Conservation (phyloP, 2,797 vertebrate genomes). For the Apogon talboti region DNA sequence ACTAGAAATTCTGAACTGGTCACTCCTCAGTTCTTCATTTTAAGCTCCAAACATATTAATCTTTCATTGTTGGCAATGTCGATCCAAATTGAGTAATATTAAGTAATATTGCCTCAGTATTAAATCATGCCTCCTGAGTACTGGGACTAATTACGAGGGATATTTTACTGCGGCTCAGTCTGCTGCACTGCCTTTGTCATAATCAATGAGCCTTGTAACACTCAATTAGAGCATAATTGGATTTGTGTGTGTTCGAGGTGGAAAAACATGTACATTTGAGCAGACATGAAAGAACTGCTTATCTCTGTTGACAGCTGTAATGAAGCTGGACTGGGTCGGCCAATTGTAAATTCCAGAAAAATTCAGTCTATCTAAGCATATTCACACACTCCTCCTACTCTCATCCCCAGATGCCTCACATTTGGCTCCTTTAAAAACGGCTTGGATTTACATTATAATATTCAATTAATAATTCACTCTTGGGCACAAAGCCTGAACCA, state of each 20-base stretch:
- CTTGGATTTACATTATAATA: slow-evolving; percentile 26
- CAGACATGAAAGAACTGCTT: slow-evolving; percentile 73
- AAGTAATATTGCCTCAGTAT: slow-evolving; percentile 61
- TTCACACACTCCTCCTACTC: slow-evolving; percentile 4
- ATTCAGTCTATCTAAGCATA: slow-evolving; percentile 11
- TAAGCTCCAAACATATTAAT: slow-evolving; percentile 18
- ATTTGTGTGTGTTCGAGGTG: slow-evolving; percentile 75
- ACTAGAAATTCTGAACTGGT: background rate
- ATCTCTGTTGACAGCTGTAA: slow-evolving; percentile 73
- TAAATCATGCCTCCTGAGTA: slow-evolving; percentile 62
- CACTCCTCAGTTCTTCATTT: slow-evolving; percentile 12
- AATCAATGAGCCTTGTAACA: slow-evolving; percentile 84
- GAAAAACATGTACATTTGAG: slow-evolving; percentile 69
- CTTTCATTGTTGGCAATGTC: slow-evolving; percentile 37
- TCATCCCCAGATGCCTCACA: slow-evolving; percentile 3
- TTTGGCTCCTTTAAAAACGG: slow-evolving; percentile 25
- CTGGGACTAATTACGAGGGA: slow-evolving; percentile 70
- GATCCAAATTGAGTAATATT: slow-evolving; percentile 45
- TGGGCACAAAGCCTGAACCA: background rate
- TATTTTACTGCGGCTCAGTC: slow-evolving; percentile 62
- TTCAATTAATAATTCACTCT: slow-evolving; percentile 22
- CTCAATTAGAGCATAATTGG: slow-evolving; percentile 84
- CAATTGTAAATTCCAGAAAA: slow-evolving; percentile 51
- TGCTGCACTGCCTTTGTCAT: slow-evolving; percentile 71
- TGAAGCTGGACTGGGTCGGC: slow-evolving; percentile 50